Evolutionary conservation across 2,888 invertebrate genomes (phyloP).

Genomic region (Aspidiotus destructor): DNA sequence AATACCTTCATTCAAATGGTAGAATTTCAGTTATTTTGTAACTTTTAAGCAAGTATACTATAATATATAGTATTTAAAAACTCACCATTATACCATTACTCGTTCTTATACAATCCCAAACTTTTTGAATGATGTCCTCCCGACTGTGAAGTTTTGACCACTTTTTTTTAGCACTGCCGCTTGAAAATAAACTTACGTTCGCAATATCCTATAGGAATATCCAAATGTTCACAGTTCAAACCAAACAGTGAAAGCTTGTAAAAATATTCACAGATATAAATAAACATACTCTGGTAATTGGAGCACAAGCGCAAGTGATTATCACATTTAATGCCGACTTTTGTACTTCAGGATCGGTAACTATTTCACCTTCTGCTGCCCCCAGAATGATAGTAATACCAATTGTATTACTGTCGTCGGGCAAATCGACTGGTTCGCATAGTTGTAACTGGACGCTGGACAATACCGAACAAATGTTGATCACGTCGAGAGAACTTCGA

Average conservation of each 20-base stretch:
- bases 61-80: conserved; percentile 4
- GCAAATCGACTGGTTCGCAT: conserved; percentile 61
- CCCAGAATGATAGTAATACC: conserved; percentile 71
- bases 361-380: conserved; percentile 84
- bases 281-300: conserved; percentile 60
- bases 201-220: conserved; percentile 9
- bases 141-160: conserved; percentile 19
- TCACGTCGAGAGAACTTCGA: conserved; percentile 70
- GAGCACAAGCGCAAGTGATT: conserved; percentile 89
- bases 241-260: background rate
- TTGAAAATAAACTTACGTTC: conserved; percentile 19
- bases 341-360: conserved; percentile 83
- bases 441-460: conserved; percentile 66
- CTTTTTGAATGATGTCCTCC: conserved; percentile 79
- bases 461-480: conserved; percentile 81
- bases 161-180: conserved; percentile 19
- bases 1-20: conserved; percentile 51
- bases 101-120: conserved; percentile 88
- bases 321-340: conserved; percentile 81
- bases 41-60: background rate
- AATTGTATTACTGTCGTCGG: conserved; percentile 66
- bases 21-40: background rate
- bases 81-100: conserved; percentile 93
- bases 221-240: background rate
- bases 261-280: background rate